Base-by-base conservation (phyloP, 2,888 invertebrate genomes). In the Masnerella sp. region DNA sequence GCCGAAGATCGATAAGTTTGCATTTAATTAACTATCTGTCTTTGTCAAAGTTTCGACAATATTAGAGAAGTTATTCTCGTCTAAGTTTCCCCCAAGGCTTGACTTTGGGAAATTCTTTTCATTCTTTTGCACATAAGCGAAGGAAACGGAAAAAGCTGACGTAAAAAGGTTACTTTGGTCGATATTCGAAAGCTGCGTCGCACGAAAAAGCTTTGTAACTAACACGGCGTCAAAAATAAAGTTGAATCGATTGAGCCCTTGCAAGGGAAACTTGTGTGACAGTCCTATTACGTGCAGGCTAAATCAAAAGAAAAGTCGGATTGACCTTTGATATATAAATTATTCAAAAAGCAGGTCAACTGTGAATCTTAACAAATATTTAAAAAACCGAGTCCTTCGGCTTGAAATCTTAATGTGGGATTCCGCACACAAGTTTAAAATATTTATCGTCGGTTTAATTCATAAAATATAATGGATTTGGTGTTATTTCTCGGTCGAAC, bases 21-120 rank as follows among this genome's bases (percentile, higher is more conserved):
- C 54, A 65, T 54, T 65, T 65, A 54, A 65, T 67, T 67, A 56
- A 59, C 49, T 51, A 64, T 58, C 30, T 43, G 51, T 70, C 52
- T 49, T 47, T 20, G 56, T 52, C 34, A n/a, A 43, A 70, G 43
- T 58, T 71, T 64, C 36, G 43, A 49, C 43, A 22, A 58, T 58
- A 49, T 51, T 62, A 43, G 56, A 42, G 42, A 70, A 70, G 32
- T 56, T 49, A 56, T 56, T 56, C 34, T 8, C 22, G 15, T 49
- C 34, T 36, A 42, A 54, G 54, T 65, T 64, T 32, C 14, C 8
- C 20, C 14, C 17, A 7, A 5, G 25, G 54, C n/a, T 56, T 28
- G 42, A 49, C 38, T 45, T 67, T 42, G n/a, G 15, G 17, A 42
- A 42, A 36, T 42, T 49, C 34, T 34, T 58, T 56, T 42, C 17